A percentile compares a stretch with the other conserved stretches of the same genome.
These are phyloP conservation scores for Oligia strigilis DNA, from an alignment of 2,888 invertebrate genomes.

Conservation along the genomic window DNA sequence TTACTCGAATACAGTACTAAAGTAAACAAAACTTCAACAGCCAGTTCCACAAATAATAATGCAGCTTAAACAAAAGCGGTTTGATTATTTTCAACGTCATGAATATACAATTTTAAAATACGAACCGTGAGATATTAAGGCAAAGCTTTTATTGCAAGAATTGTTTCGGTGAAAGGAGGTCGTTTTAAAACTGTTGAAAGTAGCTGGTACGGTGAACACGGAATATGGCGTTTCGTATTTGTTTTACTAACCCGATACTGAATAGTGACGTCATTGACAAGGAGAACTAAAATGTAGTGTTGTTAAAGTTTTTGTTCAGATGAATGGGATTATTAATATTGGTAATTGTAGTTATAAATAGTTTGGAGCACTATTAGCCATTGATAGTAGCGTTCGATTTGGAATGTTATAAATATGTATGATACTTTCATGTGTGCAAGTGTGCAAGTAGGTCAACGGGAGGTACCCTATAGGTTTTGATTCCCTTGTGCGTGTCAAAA, in stretches of 20 bases:
- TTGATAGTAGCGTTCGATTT: neutral
- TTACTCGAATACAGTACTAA: conserved; percentile 7
- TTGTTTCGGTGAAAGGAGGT: conserved; percentile 54
- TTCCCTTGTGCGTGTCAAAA: too few relatives aligned
- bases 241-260: conserved; percentile 27
- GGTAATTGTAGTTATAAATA: neutral
- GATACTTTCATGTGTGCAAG: too few relatives aligned
- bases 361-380: neutral
- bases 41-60: conserved; percentile 61
- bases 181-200: conserved; percentile 43
- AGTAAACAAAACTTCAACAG: conserved; percentile 28
- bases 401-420: neutral
- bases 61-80: conserved; percentile 55
- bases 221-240: conserved; percentile 19
- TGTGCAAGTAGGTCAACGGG: too few relatives aligned
- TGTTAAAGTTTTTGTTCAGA: neutral
- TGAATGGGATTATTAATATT: neutral
- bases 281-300: conserved; percentile 18
- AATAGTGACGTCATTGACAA: conserved; percentile 19
- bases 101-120: conserved; percentile 62
- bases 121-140: conserved; percentile 58
- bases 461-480: too few relatives aligned
- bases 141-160: conserved; percentile 59
- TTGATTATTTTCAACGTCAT: conserved; percentile 62
- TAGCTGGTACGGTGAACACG: conserved; percentile 27